Conservation (phyloP, 2,113 vertebrate genomes). For the Mellivora capensis region DNA sequence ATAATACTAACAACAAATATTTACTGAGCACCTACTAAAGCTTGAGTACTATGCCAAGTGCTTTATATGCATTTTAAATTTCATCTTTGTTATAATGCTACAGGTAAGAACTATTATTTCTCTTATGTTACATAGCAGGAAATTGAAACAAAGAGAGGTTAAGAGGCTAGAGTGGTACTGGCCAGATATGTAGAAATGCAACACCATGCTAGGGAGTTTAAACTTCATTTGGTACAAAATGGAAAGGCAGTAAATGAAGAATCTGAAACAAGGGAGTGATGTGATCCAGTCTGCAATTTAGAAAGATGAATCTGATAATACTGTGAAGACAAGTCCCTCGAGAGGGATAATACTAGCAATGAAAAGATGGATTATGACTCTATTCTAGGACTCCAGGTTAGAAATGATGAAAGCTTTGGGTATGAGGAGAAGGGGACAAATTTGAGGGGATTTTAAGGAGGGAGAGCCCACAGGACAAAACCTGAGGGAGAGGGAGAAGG, state of each 20-base stretch:
- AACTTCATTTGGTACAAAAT: not conserved
- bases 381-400: not conserved
- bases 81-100: not conserved
- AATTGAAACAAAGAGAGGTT: not conserved
- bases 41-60: not conserved
- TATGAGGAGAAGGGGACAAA: not conserved
- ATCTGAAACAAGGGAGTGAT: not conserved
- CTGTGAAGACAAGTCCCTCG: not conserved
- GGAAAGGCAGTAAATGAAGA: not conserved
- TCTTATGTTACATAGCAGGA: not conserved
- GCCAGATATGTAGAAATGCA: not conserved
- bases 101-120: not conserved
- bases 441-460: not conserved
- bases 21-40: not conserved
- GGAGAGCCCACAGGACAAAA: not conserved
- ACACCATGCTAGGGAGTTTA: not conserved
- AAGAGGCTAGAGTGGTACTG: not conserved
- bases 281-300: not conserved
- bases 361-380: not conserved
- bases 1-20: not conserved
- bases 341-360: not conserved
- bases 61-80: constrained; percentile 6
- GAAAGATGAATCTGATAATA: not conserved
- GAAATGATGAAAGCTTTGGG: not conserved
- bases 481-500: no score